Base-by-base conservation (phyloP, 2,888 invertebrate genomes). In the Campaea margaritaria region DNA sequence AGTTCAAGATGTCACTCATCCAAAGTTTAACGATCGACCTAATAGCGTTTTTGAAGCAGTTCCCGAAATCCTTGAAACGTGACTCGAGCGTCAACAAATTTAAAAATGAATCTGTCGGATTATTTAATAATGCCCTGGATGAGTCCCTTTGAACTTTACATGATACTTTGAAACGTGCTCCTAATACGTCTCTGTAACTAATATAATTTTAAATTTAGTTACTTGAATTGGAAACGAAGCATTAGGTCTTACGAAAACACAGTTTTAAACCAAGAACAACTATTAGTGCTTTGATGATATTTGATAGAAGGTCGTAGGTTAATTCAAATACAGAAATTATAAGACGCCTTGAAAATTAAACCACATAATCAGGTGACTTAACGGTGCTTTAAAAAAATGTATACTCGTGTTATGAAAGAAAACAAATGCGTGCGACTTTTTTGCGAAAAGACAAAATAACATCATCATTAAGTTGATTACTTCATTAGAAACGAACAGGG, bases 11-110 rank as follows among this genome's bases (percentile, higher is more conserved):
- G 91, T 91, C 91, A 91, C 88, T 89, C 90, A 87, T 89, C 87
- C 86, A 86, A 83, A 89, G 84, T 91, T 91, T 90, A 89, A 91
- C 87, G 89, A 90, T 89, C 87, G 83, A 86, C 85, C 86, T 88
- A 91, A 92, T 91, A 87, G 89, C 86, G 83, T 87, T 87, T 91
- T 89, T 89, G 82, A 83, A 87, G 85, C 85, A 79, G 89, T 89
- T 89, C 87, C 84, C 82, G 79, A 89, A 91, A 92, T 91, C 91
- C 89, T 86, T 83, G 79, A 85, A 82, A 91, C 91, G 91, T 91
- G 91, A 89, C 90, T 88, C 70, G 76, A 81, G 83, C 83, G 85
- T 87, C 91, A 91, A 91, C 91, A 91, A 85, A 86, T 86, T 87
- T 86, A 82, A 85, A 88, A 87, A 86, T 82, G 86, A 86, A 82